Evolutionary conservation across 2,888 invertebrate genomes (phyloP), one percentile per base, ranked within the genome.

Genomic region (Pecten maximus): DNA sequence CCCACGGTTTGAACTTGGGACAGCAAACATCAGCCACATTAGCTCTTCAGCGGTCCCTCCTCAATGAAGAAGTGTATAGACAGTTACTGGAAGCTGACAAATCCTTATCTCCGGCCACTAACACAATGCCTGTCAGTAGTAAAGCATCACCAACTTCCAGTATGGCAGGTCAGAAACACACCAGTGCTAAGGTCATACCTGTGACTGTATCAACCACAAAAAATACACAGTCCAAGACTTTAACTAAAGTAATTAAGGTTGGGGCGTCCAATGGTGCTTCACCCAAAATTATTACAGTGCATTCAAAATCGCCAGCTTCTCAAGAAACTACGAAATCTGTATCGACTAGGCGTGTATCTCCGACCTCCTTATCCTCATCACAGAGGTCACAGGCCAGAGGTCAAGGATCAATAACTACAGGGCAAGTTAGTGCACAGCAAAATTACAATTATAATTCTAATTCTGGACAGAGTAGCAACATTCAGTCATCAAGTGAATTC

Each of bases 351-450:
- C 74, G 15, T 28, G 15, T 74, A 28, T 74, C 74, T 74, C 74
- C 74, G 23, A 74, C 74, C 35, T 74, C 74, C 0, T 8, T 28
- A 12, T 74, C 74, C 74, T 35, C 74, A 28, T 28, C 74, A 1
- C 74, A 74, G 10, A 74, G 74, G 74, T 74, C 74, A 74, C 74
- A 74, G 74, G 35, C 35, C 74, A 74, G 74, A 74, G 74, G 74
- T 35, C 74, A 74, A 35, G 74, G 74, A 23, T 74, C 74, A 28
- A 74, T 74, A 0, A 74, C 74, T 8, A 74, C 74, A 15, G 74
- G 74, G 35, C 74, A 74, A 35, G 74, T 28, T 10, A 28, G 74
- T 74, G 74, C 35, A 74, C 74, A 74, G 23, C 74, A 74, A 74
- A 35, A 28, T 35, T 74, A 74, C 15, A 74, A 10, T n/a, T n/a